Evolutionary conservation across 2,113 vertebrate species (phyloP).

Genomic region (Prolemur simus): DNA sequence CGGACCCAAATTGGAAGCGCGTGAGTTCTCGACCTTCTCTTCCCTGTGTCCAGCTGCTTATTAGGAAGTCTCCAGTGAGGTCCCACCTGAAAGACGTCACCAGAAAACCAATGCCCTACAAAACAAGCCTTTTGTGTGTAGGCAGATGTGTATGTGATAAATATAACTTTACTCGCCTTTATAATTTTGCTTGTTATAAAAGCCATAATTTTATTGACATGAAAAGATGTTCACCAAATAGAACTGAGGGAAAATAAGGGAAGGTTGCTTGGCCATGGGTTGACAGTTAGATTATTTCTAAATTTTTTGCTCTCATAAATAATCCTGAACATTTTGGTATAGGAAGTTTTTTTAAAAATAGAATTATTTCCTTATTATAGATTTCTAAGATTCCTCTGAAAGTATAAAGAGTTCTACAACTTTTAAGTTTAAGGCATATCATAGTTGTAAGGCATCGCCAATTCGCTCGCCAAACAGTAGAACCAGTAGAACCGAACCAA

Average conservation of each 20-base stretch:
- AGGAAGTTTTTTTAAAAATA: not conserved
- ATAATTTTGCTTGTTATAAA: not conserved
- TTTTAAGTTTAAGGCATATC: not conserved
- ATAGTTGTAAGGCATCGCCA: not conserved
- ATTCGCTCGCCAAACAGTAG: not conserved
- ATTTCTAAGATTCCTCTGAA: not conserved
- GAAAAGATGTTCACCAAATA: not conserved
- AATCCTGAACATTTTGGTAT: not conserved
- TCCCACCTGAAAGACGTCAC: not conserved
- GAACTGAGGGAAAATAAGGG: not conserved
- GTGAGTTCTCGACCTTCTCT: slow-evolving; percentile 9
- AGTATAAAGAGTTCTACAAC: not conserved
- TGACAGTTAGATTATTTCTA: not conserved
- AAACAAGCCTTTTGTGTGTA: not conserved
- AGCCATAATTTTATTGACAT: not conserved
- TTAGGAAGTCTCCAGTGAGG: rapidly evolving
- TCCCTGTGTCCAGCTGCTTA: not conserved
- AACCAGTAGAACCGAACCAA: not conserved
- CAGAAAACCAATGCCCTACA: not conserved
- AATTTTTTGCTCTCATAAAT: not conserved
- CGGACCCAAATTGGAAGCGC: rapidly evolving
- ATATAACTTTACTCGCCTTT: not conserved
- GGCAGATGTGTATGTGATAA: not conserved
- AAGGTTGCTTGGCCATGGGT: not conserved
- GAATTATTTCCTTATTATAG: not conserved